phyloP scores from a whole-genome alignment of 1,140 invertebrate species.

The Tetragonula clypearis region DNA sequence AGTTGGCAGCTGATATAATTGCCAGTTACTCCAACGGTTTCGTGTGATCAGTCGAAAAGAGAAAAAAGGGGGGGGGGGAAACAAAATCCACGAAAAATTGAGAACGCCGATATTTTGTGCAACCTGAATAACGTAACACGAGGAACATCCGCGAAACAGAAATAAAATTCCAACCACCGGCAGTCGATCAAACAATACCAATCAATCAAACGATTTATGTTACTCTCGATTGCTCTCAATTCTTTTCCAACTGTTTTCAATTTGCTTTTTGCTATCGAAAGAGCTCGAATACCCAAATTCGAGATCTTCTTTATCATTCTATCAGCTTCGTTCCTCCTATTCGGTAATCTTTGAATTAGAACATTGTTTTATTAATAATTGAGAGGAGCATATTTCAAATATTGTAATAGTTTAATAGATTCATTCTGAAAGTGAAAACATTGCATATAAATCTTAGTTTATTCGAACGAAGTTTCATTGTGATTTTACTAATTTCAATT shows the following conservation, averaged over 20 bases:
- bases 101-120: neutral
- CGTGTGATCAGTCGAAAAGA: neutral
- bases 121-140: neutral
- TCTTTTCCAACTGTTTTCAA: neutral
- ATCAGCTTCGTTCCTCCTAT: neutral
- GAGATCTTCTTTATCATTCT: neutral
- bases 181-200: constrained; percentile 1
- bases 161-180: neutral
- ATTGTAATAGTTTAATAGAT: too few species aligned
- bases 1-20: neutral
- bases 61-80: too few species aligned
- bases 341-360: neutral
- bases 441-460: too few species aligned
- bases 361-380: too few species aligned
- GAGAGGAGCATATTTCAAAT: too few species aligned
- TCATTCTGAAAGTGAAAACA: too few species aligned
- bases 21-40: neutral
- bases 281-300: neutral
- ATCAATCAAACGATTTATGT: neutral
- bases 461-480: too few species aligned
- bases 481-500: too few species aligned
- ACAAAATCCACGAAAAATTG: neutral
- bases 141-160: neutral
- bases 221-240: neutral
- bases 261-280: neutral